Evolutionary conservation across 1,140 invertebrate species (phyloP), one percentile per base, ranked within the genome.

Genomic region (Meloidogyne chitwoodi): DNA sequence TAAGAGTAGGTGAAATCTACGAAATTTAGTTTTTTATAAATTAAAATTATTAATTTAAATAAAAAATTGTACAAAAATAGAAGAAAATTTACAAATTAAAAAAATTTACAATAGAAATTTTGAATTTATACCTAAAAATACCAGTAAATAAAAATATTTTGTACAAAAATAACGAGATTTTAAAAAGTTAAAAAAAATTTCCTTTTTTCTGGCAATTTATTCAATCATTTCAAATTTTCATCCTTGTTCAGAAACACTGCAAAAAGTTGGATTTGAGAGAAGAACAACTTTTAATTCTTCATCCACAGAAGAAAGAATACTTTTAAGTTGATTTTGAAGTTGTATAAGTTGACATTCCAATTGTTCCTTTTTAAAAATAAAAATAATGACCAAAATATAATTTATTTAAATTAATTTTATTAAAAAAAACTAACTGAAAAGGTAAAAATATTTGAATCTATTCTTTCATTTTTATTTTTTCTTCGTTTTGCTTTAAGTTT

Each of bases 281-380:
- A 82, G 31, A 73, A 82, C 44, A 26, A 67, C 26, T 62, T 82
- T 77, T n/a, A 82, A 80, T 31, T 82, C 81, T 2, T 82, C 81
- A 34, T 82, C 82, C 48, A 82, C 82, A 31, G 68, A 73, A 12
- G 71, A 64, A 24, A 82, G 31, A 48, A 82, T 68, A 29, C 26
- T 56, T 44, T 82, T 71, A 8, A 82, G 67, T 69, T 82, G 81
- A 38, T 44, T 38, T 38, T 80, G 79, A 3, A 80, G 63, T 65
- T 34, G 78, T n/a, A 24, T 29, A 41, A 24, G 78, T 41, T 76
- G 70, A 41, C 70, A 14, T 31, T 64, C 56, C 24, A 62, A 29
- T 56, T 56, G 48, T 14, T 61, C n/a, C 29, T 73, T 24, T 61
- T 16, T 5, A 24, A 31, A 71, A 71, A 71, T n/a, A 4, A 19